These are phyloP conservation scores for Theocolax elegans DNA, from an alignment of 1,140 invertebrate genomes.

Conservation along the genomic window DNA sequence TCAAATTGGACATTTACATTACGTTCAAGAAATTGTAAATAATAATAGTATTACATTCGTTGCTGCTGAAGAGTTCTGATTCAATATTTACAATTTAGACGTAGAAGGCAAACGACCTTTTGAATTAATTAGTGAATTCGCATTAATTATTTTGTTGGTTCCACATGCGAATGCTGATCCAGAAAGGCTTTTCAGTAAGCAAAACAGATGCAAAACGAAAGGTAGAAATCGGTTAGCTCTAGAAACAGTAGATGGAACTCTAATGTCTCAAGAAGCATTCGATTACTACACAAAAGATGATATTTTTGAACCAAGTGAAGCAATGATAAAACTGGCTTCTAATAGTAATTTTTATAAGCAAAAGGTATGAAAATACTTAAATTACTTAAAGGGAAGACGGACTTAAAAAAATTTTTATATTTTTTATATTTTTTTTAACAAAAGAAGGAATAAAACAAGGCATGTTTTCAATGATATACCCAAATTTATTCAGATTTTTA, in stretches of 20 bases:
- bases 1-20: background rate
- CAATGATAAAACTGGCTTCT: conserved; percentile 16
- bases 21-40: background rate
- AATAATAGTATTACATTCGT: background rate
- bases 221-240: background rate
- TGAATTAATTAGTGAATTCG: background rate
- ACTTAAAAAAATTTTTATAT: too few relatives aligned
- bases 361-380: too few relatives aligned
- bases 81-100: background rate
- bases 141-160: background rate
- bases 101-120: background rate
- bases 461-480: too few relatives aligned
- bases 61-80: background rate
- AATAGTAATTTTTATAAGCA: too few relatives aligned
- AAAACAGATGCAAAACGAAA: background rate
- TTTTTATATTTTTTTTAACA: too few relatives aligned
- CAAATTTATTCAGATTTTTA: too few relatives aligned
- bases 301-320: background rate
- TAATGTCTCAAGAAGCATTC: background rate
- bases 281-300: background rate
- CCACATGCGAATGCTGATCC: background rate
- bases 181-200: background rate
- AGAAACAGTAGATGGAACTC: background rate
- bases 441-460: too few relatives aligned
- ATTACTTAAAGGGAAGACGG: too few relatives aligned